phyloP scores from a whole-genome alignment of 2,888 invertebrate species.

The Agrotis clavis region DNA sequence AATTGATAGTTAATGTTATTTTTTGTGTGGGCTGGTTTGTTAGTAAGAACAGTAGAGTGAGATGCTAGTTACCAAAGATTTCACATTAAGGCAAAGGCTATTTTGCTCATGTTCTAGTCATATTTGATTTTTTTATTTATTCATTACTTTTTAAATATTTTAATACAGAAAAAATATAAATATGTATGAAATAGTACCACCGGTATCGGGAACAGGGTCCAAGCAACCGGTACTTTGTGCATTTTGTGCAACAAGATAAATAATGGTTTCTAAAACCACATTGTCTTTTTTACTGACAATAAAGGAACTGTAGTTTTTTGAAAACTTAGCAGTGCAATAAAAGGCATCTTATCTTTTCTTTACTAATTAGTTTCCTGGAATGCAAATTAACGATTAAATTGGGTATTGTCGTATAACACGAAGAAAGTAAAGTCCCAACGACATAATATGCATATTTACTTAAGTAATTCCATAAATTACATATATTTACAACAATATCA shows the following conservation, averaged over 20 bases:
- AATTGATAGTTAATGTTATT: conserved; percentile 57
- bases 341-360: neutral
- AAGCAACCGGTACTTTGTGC: too few species aligned
- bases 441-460: conserved; percentile 73
- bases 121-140: too few species aligned
- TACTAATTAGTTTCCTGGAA: neutral
- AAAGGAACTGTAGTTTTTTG: neutral
- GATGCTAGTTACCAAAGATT: conserved; percentile 19
- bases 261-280: neutral
- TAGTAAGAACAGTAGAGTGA: conserved; percentile 16
- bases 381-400: neutral
- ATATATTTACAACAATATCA: conserved; percentile 87
- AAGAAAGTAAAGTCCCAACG: conserved; percentile 52
- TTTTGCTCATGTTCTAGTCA: conserved; percentile 12
- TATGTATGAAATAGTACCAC: too few species aligned
- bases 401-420: neutral
- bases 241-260: neutral
- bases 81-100: conserved; percentile 19
- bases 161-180: too few species aligned
- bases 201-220: too few species aligned
- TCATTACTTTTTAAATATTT: too few species aligned
- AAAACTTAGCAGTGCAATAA: neutral
- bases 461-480: conserved; percentile 78
- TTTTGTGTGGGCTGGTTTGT: conserved; percentile 23
- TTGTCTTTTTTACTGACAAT: neutral